Evolutionary conservation across 2,113 vertebrate species (phyloP).

Genomic region (Butastur rufipennis): DNA sequence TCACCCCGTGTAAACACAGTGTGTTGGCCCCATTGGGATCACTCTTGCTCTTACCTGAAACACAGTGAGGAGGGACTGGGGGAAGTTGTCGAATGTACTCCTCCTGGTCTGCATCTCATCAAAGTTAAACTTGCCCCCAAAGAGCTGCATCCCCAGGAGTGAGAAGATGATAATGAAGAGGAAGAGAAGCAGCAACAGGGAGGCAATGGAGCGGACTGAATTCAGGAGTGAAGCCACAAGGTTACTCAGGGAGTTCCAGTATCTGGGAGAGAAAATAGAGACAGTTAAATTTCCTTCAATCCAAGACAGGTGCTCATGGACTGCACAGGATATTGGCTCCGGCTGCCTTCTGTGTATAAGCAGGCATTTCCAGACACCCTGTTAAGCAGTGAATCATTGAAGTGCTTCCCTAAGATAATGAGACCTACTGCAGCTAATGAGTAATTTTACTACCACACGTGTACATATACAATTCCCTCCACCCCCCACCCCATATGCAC

Average conservation of each 20-base stretch:
- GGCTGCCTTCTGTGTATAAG: not conserved
- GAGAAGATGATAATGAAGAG: slow-evolving; percentile 99
- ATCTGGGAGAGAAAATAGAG: slow-evolving; percentile 71
- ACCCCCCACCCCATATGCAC: not conserved
- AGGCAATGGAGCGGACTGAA: slow-evolving; percentile 98
- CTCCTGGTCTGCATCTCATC: slow-evolving; percentile 92
- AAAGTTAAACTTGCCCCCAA: slow-evolving; percentile 99
- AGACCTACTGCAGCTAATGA: slow-evolving; percentile 43
- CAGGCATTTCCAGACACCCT: slow-evolving; percentile 39
- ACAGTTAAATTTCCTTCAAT: not conserved
- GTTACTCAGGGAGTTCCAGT: slow-evolving; percentile 98
- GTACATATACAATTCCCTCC: not conserved
- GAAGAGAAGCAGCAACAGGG: slow-evolving; percentile 94
- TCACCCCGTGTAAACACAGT: not conserved
- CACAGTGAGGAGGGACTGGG: slow-evolving; percentile 97
- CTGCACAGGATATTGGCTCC: not conserved
- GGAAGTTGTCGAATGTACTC: slow-evolving; percentile 98
- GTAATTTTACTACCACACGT: slow-evolving; percentile 49
- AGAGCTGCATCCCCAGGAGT: slow-evolving; percentile 98
- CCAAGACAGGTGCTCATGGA: not conserved
- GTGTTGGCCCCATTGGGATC: not conserved
- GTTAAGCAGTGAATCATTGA: slow-evolving; percentile 46
- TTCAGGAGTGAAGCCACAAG: slow-evolving; percentile 96
- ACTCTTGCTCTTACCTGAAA: slow-evolving; percentile 84
- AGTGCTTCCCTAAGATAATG: slow-evolving; percentile 36